These are phyloP conservation scores for Drosophila pseudoananassae DNA, from an alignment of 1,140 invertebrate genomes.

Conservation along the genomic window DNA sequence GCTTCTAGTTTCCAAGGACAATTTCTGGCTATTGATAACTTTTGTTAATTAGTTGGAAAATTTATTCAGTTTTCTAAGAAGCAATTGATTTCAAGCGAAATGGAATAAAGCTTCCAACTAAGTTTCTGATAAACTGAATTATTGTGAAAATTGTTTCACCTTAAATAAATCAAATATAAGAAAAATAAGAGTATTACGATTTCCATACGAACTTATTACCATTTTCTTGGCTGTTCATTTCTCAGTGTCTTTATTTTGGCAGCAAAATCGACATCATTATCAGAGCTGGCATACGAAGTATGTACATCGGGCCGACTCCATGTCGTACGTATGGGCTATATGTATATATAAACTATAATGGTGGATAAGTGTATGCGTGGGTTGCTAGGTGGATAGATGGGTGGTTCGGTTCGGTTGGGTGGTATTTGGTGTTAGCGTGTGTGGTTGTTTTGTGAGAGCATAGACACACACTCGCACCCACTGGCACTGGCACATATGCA, in stretches of 20 bases:
- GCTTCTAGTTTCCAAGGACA: background rate
- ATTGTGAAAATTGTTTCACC: no score
- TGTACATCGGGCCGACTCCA: constrained; percentile 30
- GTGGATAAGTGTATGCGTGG: constrained; percentile 28
- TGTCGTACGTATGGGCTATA: constrained; percentile 19
- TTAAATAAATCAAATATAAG: background rate
- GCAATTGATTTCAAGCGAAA: background rate
- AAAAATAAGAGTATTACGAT: constrained; percentile 14
- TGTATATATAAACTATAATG: constrained; percentile 41
- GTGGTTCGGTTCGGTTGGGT: constrained; percentile 8
- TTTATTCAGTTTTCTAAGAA: background rate
- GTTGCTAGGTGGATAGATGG: background rate
- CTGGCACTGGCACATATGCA: constrained; percentile 17
- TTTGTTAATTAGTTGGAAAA: background rate
- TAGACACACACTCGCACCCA: background rate
- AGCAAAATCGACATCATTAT: constrained; percentile 51
- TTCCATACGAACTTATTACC: constrained; percentile 26
- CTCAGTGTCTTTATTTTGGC: constrained; percentile 41
- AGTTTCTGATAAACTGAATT: no score
- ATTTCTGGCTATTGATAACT: background rate
- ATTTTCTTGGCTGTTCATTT: constrained; percentile 26
- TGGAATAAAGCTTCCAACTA: no score
- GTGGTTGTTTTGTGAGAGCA: constrained; percentile 8
- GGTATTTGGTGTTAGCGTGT: constrained; percentile 7
- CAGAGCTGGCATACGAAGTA: constrained; percentile 19